phyloP scores from a whole-genome alignment of 2,797 vertebrate genomes.

The Aulostomus chinensis region DNA sequence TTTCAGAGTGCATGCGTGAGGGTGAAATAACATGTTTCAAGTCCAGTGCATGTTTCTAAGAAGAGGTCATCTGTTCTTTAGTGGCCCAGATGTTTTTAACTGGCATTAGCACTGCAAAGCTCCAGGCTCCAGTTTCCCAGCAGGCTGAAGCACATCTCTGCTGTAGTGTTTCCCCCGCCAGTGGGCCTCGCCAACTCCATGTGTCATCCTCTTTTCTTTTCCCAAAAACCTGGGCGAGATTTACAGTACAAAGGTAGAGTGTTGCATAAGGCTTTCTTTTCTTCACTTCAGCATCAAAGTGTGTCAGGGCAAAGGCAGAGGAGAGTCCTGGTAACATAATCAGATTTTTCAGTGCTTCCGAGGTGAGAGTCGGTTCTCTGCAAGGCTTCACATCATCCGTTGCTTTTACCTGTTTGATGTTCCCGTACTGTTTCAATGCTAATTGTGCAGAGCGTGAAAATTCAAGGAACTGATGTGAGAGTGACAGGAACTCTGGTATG shows the following conservation, averaged over 20 bases:
- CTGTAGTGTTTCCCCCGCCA: conserved; percentile 42
- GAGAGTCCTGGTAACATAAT: conserved; percentile 20
- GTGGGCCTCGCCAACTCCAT: conserved; percentile 41
- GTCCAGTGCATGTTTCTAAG: conserved; percentile 58
- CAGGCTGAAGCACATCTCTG: conserved; percentile 45
- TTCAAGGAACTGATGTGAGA: not conserved
- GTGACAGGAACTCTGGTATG: not conserved
- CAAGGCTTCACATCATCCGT: not conserved
- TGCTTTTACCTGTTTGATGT: conserved; percentile 4
- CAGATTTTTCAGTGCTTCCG: conserved; percentile 9
- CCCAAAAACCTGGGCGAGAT: conserved; percentile 61
- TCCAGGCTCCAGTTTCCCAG: conserved; percentile 58
- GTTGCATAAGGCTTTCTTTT: conserved; percentile 60
- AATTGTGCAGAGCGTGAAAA: not conserved
- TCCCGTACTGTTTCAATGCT: conserved; percentile 1
- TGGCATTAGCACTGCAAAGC: conserved; percentile 47
- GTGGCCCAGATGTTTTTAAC: conserved; percentile 75
- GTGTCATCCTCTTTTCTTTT: conserved; percentile 53
- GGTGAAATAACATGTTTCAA: conserved; percentile 60
- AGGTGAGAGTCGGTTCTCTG: conserved; percentile 6
- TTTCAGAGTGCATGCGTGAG: conserved; percentile 36
- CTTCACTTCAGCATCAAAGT: conserved; percentile 29
- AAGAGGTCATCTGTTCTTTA: conserved; percentile 65
- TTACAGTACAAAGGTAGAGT: conserved; percentile 61
- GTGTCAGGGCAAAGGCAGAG: conserved; percentile 34